Evolutionary conservation across 2,797 vertebrate genomes (phyloP), one percentile per base, ranked within the genome.

Genomic region (Xiphorhynchus erythropygius): DNA sequence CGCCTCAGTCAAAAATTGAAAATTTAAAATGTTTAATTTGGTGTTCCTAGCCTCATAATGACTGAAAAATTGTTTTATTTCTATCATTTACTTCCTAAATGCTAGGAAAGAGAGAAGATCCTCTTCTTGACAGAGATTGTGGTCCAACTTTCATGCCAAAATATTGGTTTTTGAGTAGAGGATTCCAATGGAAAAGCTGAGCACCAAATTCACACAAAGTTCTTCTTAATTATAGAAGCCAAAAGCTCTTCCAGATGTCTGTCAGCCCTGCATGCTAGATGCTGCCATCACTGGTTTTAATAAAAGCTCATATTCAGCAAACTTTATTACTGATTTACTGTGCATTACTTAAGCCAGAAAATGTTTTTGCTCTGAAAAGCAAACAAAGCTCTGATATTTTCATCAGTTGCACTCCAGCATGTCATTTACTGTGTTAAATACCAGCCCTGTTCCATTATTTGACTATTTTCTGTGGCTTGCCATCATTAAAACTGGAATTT

Each of bases 191-290:
- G 90, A 96, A 97, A 95, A 96, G 82, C 87, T 93, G 87, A 96
- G 67, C 67, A 93, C 81, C 82, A 89, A 92, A 97, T 96, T 94
- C 83, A 94, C 91, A 92, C 93, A 91, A 89, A 83, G 57, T 83
- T 55, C 57, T 95, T 96, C 91, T 95, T 91, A 89, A 94, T 96
- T 95, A 50, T 46, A 77, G 84, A 95, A 94, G 19, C 84, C 88
- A 89, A 95, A 94, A 96, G 71, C 87, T 96, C 80, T 95, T 94
- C 87, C 88, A 94, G 93, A 96, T 97, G 91, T 95, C 87, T 85
- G 84, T 96, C 87, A 85, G 71, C 74, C 75, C 69, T 83, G 52
- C 55, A 59, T 91, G 53, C 79, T 95, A 68, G 62, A 94, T 95
- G 82, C 85, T 94, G 86, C 96, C 74, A 85, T 96, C 53, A 11